phyloP scores from a whole-genome alignment of 2,888 invertebrate species.

The Acanthopleura granulata region DNA sequence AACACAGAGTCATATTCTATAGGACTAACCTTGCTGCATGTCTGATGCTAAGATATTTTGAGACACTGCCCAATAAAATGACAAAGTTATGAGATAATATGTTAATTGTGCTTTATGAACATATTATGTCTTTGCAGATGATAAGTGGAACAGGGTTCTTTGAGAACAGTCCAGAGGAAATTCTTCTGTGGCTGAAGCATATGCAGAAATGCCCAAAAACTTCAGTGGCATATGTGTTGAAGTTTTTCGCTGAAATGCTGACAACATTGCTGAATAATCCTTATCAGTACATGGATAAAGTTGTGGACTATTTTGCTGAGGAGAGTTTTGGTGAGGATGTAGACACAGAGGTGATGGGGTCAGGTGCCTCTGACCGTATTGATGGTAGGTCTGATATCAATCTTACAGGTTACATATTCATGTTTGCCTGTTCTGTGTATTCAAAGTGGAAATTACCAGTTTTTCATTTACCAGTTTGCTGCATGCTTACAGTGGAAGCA shows the following conservation, averaged over 20 bases:
- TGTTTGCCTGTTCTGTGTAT: too few species aligned
- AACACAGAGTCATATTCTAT: too few species aligned
- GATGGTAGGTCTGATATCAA: not conserved
- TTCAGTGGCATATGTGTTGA: constrained; percentile 23
- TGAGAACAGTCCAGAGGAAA: constrained; percentile 41
- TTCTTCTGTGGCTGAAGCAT: constrained; percentile 40
- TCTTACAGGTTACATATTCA: not conserved
- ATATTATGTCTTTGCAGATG: constrained; percentile 33
- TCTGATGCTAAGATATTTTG: too few species aligned
- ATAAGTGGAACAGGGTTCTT: constrained; percentile 47
- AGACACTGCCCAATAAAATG: too few species aligned
- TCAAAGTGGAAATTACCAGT: too few species aligned
- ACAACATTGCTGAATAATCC: constrained; percentile 49
- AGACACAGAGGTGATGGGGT: not conserved
- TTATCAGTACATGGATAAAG: constrained; percentile 47
- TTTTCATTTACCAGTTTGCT: too few species aligned
- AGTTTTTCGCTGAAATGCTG: constrained; percentile 40
- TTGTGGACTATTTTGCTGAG: constrained; percentile 21
- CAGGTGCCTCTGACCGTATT: not conserved
- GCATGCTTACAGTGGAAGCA: too few species aligned
- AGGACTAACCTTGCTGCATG: too few species aligned
- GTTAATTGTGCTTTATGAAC: too few species aligned
- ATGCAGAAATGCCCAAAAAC: constrained; percentile 24
- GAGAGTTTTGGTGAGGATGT: not conserved
- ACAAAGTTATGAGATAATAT: too few species aligned